Conservation (phyloP, 2,797 vertebrate genomes). For the Anguilla anguilla region DNA sequence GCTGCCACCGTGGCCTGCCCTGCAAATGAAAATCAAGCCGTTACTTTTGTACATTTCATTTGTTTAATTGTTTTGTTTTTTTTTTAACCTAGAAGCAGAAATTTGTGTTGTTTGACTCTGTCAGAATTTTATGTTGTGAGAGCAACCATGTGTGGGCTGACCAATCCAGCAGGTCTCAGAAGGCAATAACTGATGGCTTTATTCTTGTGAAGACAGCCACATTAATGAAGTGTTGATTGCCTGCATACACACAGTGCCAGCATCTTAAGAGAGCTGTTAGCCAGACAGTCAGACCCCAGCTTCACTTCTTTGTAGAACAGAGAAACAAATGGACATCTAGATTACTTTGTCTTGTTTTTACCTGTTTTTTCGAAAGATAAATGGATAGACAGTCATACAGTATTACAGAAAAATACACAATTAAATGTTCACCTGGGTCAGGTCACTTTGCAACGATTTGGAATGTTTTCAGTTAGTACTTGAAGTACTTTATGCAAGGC, state of each 20-base stretch:
- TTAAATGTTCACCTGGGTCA: not conserved
- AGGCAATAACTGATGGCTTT: not conserved
- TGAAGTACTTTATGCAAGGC: not conserved
- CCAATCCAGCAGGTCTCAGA: not conserved
- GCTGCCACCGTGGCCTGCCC: not conserved
- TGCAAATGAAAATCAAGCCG: not conserved
- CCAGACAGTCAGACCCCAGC: not conserved
- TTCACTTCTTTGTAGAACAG: not conserved
- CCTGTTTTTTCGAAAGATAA: not conserved
- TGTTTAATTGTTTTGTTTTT: too few species aligned
- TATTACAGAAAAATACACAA: not conserved
- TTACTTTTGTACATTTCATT: not conserved
- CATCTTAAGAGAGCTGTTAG: not conserved
- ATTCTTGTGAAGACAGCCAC: not conserved
- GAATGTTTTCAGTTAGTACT: not conserved
- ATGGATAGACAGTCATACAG: not conserved
- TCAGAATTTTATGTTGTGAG: not conserved
- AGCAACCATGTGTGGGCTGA: not conserved
- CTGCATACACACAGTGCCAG: not conserved
- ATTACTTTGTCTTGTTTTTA: not conserved
- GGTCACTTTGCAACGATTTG: not conserved
- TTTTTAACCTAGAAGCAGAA: not conserved
- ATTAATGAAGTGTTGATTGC: not conserved
- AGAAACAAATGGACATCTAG: not conserved
- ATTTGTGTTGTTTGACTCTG: not conserved